phyloP scores from a whole-genome alignment of 1,140 invertebrate genomes.

The Drosophila sucinea region DNA sequence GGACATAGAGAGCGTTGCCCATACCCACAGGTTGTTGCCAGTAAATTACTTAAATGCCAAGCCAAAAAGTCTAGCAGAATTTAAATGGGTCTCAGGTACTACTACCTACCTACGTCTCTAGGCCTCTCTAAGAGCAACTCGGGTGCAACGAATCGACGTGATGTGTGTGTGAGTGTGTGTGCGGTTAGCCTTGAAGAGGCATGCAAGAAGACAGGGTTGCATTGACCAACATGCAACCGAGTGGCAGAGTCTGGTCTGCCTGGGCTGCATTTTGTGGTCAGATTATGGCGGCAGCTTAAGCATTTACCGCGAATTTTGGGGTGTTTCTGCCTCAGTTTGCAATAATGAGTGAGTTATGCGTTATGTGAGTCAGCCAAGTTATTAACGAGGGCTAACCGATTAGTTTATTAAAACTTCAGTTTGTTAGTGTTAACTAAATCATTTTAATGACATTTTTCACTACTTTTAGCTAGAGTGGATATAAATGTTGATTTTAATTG shows the following conservation, averaged over 20 bases:
- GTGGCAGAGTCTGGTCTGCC: not conserved
- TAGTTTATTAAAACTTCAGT: not conserved
- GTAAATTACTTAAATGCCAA: conserved; percentile 70
- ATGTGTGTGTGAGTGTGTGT: not conserved
- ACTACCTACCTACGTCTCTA: not conserved
- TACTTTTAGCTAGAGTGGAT: too few species aligned
- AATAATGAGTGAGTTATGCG: conserved; percentile 1
- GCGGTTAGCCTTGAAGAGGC: conserved; percentile 1
- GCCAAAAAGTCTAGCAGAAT: conserved; percentile 54
- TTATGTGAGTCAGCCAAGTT: not conserved
- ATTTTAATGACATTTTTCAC: too few species aligned
- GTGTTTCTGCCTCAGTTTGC: not conserved
- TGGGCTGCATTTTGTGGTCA: conserved; percentile 7
- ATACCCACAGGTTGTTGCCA: conserved; percentile 62
- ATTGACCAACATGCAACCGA: not conserved
- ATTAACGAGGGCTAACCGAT: not conserved
- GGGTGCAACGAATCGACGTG: not conserved
- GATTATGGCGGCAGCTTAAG: conserved; percentile 20
- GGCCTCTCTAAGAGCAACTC: not conserved
- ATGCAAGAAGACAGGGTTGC: not conserved
- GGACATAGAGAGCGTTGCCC: not conserved
- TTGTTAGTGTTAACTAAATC: too few species aligned
- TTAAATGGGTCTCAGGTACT: conserved; percentile 53
- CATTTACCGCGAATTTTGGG: conserved; percentile 13
- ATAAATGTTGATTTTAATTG: not conserved